These are phyloP conservation scores for Andrena hattorfiana DNA, from an alignment of 2,888 invertebrate species.

Conservation along the genomic window DNA sequence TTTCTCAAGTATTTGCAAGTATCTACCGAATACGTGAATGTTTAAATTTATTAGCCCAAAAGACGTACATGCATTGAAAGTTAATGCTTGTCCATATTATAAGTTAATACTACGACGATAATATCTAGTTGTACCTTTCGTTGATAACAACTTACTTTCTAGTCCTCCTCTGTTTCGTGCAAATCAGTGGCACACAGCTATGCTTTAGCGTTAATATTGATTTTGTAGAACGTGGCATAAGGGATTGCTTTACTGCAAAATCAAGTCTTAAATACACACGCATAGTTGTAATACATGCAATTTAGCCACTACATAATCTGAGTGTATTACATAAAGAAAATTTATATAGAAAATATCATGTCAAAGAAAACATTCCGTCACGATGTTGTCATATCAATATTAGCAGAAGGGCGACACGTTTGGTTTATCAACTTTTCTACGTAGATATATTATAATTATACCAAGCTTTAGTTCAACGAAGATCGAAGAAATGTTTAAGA, in stretches of 20 bases:
- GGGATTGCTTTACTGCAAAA: constrained; percentile 69
- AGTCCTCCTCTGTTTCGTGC: constrained; percentile 46
- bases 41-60: constrained; percentile 53
- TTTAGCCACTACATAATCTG: constrained; percentile 68
- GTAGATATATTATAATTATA: constrained; percentile 67
- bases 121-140: constrained; percentile 34
- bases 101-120: constrained; percentile 53
- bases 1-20: constrained; percentile 50
- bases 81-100: constrained; percentile 48
- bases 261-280: constrained; percentile 55
- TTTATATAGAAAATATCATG: constrained; percentile 62
- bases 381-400: constrained; percentile 77
- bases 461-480: constrained; percentile 73
- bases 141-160: constrained; percentile 48
- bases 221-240: constrained; percentile 56
- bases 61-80: constrained; percentile 35
- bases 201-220: constrained; percentile 43
- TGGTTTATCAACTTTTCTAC: constrained; percentile 67
- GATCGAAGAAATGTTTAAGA: constrained; percentile 82
- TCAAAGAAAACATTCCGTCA: constrained; percentile 72
- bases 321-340: constrained; percentile 58
- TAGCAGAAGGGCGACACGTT: constrained; percentile 62
- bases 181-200: constrained; percentile 47
- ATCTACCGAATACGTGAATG: constrained; percentile 43
- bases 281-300: constrained; percentile 55